Percentiles rank a stretch among this genome's conserved stretches.
These are phyloP conservation scores for Chorisops tibialis DNA, from an alignment of 2,888 invertebrate species.

Conservation along the genomic window DNA sequence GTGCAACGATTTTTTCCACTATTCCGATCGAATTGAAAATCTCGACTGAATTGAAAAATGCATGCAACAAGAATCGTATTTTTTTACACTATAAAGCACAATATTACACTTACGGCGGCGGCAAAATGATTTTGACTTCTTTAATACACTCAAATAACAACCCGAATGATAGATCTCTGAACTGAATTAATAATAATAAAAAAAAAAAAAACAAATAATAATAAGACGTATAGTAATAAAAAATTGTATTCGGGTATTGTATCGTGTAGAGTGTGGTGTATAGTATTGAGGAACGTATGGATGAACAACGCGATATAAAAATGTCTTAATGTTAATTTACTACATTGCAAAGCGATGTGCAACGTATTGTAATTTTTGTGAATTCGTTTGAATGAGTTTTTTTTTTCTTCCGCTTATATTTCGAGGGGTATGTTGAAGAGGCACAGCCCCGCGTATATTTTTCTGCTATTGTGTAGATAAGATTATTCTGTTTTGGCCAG, in stretches of 20 bases:
- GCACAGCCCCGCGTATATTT: too few relatives aligned
- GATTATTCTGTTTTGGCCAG: too few relatives aligned
- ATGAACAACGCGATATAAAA: too few relatives aligned
- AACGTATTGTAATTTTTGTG: conserved; percentile 24
- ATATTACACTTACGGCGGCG: not conserved
- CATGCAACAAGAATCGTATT: conserved; percentile 38
- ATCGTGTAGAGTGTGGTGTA: too few relatives aligned
- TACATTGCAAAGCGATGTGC: conserved; percentile 16
- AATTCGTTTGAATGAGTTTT: too few relatives aligned
- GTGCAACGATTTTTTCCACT: conserved; percentile 19
- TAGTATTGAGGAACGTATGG: too few relatives aligned
- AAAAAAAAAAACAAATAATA: too few relatives aligned
- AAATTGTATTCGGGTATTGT: too few relatives aligned
- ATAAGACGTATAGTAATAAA: too few relatives aligned
- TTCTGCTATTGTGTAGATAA: too few relatives aligned
- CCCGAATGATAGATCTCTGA: conserved; percentile 32
- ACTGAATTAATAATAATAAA: conserved; percentile 28
- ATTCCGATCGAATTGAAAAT: conserved; percentile 52
- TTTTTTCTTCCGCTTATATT: conserved; percentile 14
- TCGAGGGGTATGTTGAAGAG: not conserved
- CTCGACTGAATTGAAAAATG: conserved; percentile 52
- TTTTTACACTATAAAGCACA: conserved; percentile 19
- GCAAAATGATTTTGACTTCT: conserved; percentile 6
- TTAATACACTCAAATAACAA: conserved; percentile 20
- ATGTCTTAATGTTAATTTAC: too few relatives aligned